A percentile compares a stretch with the other conserved stretches of the same genome.
Evolutionary conservation across 2,797 vertebrate genomes (phyloP).

Genomic region (Dendrocincla tyrannina): DNA sequence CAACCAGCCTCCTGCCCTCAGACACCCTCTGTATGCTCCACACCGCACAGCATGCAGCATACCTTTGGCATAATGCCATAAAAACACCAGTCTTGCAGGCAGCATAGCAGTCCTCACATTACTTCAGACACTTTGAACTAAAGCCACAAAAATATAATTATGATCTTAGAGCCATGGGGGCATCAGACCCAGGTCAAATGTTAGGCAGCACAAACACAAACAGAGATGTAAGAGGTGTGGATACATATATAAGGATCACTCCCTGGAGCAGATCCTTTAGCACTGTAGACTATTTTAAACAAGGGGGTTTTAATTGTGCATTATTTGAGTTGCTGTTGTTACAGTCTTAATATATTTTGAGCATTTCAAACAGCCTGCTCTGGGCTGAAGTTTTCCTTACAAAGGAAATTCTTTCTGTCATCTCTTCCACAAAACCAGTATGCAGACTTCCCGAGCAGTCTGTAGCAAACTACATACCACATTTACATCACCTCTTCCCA

Average conservation of each 20-base stretch:
- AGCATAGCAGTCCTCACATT: constrained; percentile 32
- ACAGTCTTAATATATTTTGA: background rate
- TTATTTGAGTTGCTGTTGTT: constrained; percentile 12
- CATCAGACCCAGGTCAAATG: constrained; percentile 20
- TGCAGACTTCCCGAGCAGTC: background rate
- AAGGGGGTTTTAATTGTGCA: background rate
- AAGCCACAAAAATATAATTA: constrained; percentile 58
- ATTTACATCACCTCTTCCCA: background rate
- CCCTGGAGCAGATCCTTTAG: constrained; percentile 38
- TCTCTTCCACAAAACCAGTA: constrained; percentile 30
- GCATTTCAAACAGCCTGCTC: constrained; percentile 27
- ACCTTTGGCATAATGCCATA: constrained; percentile 2
- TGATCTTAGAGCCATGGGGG: constrained; percentile 13
- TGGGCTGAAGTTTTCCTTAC: background rate
- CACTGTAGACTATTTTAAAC: background rate
- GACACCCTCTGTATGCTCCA: background rate
- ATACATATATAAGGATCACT: background rate
- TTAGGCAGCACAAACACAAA: background rate
- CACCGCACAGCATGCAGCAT: background rate
- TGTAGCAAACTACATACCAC: background rate
- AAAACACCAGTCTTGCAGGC: constrained; percentile 62
- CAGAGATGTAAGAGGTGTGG: background rate
- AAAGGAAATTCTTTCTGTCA: background rate
- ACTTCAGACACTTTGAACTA: constrained; percentile 56
- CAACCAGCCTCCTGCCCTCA: constrained; percentile 1